A percentile compares a stretch with the other conserved stretches of the same genome.
Conservation (phyloP, 2,113 vertebrate species). For the Pao palembangensis region DNA sequence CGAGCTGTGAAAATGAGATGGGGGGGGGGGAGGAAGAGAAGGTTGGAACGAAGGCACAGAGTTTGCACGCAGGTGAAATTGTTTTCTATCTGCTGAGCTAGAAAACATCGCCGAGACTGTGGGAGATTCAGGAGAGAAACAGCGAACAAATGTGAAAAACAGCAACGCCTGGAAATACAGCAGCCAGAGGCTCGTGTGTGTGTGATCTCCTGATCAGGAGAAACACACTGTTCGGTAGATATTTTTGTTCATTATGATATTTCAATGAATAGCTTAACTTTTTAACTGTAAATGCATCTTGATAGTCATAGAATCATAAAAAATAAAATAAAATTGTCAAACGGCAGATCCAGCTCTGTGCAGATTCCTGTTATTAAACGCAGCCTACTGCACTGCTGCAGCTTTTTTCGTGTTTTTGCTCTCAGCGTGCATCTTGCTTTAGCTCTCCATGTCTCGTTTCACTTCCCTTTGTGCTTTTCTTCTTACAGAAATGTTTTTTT, state of each 20-base stretch:
- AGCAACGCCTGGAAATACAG: slow-evolving; percentile 22
- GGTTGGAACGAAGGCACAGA: slow-evolving; percentile 27
- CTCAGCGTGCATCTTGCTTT: no score
- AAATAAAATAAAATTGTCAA: no score
- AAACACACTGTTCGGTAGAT: no score
- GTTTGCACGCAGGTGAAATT: slow-evolving; percentile 61
- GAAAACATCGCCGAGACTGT: slow-evolving; percentile 60
- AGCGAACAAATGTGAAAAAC: slow-evolving; percentile 32
- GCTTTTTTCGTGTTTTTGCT: no score
- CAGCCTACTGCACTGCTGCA: no score
- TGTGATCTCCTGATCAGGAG: no score
- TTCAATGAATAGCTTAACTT: no score
- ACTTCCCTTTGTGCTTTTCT: slow-evolving; percentile 1
- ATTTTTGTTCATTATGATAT: no score
- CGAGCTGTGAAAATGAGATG: slow-evolving; percentile 43
- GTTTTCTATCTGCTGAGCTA: slow-evolving; percentile 63
- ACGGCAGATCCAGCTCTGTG: no score
- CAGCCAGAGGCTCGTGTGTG: not conserved
- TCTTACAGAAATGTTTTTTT: slow-evolving; percentile 15
- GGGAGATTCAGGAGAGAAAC: slow-evolving; percentile 44
- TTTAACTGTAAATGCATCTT: no score
- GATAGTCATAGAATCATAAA: no score
- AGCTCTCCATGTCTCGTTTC: not conserved
- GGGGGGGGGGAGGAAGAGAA: slow-evolving; percentile 5
- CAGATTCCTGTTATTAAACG: no score